phyloP scores from a whole-genome alignment of 2,888 invertebrate genomes.

The Julus scanicus region DNA sequence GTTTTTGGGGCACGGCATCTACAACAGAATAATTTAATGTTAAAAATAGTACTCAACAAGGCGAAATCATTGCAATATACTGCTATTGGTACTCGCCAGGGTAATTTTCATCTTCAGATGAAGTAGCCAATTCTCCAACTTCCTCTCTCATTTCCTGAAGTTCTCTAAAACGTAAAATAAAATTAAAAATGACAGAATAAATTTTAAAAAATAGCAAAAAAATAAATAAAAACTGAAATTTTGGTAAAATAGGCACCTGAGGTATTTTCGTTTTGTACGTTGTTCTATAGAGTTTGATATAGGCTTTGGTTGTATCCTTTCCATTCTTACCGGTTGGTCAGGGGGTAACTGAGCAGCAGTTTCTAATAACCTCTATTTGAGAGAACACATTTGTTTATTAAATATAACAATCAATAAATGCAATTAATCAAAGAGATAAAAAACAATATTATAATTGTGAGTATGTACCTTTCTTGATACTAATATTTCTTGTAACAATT shows the following conservation, averaged over 20 bases:
- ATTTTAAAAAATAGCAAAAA: not conserved
- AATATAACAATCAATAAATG: not conserved
- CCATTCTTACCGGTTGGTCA: constrained; percentile 67
- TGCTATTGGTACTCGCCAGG: constrained; percentile 68
- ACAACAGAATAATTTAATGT: constrained; percentile 54
- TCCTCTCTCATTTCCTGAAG: constrained; percentile 77
- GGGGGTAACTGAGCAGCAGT: constrained; percentile 76
- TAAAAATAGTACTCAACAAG: not conserved
- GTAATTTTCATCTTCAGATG: constrained; percentile 82
- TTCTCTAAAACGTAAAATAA: constrained; percentile 68
- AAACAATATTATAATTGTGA: not conserved
- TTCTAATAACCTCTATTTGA: constrained; percentile 68
- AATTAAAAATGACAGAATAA: not conserved
- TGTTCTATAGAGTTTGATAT: constrained; percentile 62
- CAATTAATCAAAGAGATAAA: not conserved
- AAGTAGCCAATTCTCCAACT: constrained; percentile 73
- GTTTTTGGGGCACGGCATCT: constrained; percentile 73
- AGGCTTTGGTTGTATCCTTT: constrained; percentile 62
- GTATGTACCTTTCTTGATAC: constrained; percentile 75
- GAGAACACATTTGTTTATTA: not conserved
- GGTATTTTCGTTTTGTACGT: constrained; percentile 64
- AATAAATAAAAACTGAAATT: not conserved
- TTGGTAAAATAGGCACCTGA: constrained; percentile 54
- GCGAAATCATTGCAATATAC: not conserved
- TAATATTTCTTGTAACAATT: constrained; percentile 78